Evolutionary conservation across 2,113 vertebrate species (phyloP).

Genomic region (Opisthocomus hoazin): DNA sequence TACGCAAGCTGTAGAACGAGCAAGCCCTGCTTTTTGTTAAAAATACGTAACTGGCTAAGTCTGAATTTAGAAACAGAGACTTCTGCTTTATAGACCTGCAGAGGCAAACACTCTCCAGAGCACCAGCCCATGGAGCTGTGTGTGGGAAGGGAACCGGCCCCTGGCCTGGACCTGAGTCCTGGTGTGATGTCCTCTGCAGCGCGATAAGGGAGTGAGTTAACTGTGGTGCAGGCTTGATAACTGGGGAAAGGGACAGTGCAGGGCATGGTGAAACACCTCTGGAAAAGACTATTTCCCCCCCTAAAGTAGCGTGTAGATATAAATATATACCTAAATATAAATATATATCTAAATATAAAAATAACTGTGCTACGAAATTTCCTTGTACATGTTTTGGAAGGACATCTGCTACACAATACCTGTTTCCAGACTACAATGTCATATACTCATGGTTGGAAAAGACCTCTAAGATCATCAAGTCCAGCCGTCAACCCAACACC

Average conservation of each 20-base stretch:
- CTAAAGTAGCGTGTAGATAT: neutral
- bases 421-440: neutral
- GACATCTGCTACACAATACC: neutral
- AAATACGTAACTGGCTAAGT: neutral
- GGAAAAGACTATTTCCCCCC: neutral
- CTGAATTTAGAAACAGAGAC: neutral
- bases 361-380: neutral
- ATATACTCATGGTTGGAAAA: too few species aligned
- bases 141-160: neutral
- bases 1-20: neutral
- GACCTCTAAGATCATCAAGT: too few species aligned
- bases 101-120: fast-evolving
- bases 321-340: too few species aligned
- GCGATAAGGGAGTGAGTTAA: neutral
- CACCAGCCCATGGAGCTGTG: neutral
- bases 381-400: neutral
- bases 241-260: neutral
- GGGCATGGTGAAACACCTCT: neutral
- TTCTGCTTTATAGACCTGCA: neutral
- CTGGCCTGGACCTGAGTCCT: neutral
- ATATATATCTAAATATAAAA: neutral
- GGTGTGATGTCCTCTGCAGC: neutral
- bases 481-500: too few species aligned
- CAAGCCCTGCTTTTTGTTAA: neutral
- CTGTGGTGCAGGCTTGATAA: too few species aligned